Evolutionary conservation across 2,113 vertebrate genomes (phyloP).

Genomic region (Pteruthius melanotis): DNA sequence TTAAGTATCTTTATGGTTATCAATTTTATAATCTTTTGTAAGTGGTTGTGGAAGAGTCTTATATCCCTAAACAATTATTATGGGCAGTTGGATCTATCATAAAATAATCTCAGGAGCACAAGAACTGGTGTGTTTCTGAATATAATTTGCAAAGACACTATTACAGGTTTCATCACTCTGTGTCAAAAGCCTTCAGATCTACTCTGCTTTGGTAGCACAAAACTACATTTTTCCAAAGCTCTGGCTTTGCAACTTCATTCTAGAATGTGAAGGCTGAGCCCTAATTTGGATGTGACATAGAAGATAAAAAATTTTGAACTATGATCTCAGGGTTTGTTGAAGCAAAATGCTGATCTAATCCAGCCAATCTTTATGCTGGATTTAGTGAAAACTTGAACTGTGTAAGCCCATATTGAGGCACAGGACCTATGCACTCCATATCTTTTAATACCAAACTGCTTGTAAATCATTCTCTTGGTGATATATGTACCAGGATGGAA

Average conservation of each 20-base stretch:
- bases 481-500: neutral
- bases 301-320: neutral
- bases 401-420: neutral
- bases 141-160: neutral
- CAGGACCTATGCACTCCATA: neutral
- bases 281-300: neutral
- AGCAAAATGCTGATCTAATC: neutral
- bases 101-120: neutral
- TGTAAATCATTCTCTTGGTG: neutral
- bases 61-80: neutral
- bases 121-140: neutral
- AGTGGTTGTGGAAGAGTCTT: neutral
- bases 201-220: neutral
- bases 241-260: neutral
- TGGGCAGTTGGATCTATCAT: neutral
- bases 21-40: neutral
- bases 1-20: neutral
- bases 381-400: neutral
- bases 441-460: neutral
- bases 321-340: neutral
- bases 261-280: neutral
- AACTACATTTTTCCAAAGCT: neutral
- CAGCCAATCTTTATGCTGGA: neutral
- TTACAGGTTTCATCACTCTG: neutral
- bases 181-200: neutral